Conservation (phyloP, 2,797 vertebrate species). For the Crypturellus tataupa region DNA sequence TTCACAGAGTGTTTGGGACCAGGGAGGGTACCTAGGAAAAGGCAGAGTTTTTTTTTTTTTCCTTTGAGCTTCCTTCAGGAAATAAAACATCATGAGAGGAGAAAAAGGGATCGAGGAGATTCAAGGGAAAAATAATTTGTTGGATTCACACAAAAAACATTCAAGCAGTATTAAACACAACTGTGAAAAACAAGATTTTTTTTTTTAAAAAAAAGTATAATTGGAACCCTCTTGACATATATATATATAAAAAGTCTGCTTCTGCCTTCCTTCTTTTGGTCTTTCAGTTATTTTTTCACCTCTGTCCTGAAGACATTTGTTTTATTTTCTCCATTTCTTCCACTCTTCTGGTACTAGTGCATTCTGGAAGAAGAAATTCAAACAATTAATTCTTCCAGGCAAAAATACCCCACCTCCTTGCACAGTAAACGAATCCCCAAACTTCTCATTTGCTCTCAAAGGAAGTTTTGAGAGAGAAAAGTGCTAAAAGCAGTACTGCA, state of each 20-base stretch:
- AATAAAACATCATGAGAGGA: constrained; percentile 30
- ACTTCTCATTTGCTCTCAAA: not conserved
- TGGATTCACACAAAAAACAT: constrained; percentile 50
- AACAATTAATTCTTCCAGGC: constrained; percentile 31
- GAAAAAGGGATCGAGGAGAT: not conserved
- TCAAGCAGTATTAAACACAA: constrained; percentile 51
- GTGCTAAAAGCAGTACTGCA: not conserved
- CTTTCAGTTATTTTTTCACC: constrained; percentile 52
- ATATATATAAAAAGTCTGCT: constrained; percentile 29
- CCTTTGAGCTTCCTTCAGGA: not conserved
- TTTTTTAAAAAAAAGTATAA: constrained; percentile 28
- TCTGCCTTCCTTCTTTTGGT: constrained; percentile 58
- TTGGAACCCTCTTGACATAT: constrained; percentile 50
- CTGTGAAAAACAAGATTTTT: constrained; percentile 21
- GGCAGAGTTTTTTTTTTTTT: not conserved
- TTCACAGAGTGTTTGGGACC: constrained; percentile 60
- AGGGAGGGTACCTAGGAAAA: constrained; percentile 29
- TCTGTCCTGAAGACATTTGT: constrained; percentile 53
- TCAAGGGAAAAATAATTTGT: not conserved
- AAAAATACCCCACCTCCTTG: not conserved
- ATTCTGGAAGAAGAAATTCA: constrained; percentile 74
- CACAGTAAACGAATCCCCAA: not conserved
- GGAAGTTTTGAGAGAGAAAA: not conserved
- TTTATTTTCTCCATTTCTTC: constrained; percentile 57
- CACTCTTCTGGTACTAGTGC: constrained; percentile 73